Conservation (phyloP, 2,797 vertebrate species). For the Sebastes trivittatus region DNA sequence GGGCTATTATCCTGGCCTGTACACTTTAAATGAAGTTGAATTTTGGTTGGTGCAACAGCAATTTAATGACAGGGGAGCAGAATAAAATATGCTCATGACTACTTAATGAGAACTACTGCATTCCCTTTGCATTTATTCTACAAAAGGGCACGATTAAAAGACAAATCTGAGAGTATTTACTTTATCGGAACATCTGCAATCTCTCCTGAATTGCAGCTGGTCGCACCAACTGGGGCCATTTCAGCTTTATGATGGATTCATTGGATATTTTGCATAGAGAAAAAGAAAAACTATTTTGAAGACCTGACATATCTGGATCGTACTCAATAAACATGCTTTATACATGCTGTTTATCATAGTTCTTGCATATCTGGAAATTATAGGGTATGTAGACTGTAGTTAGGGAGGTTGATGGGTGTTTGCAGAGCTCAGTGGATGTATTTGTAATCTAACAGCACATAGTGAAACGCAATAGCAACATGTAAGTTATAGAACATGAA, state of each 20-base stretch:
- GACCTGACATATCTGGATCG: neutral
- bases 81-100: conserved; percentile 1
- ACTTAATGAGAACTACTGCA: neutral
- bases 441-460: neutral
- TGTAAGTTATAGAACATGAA: neutral
- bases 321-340: conserved; percentile 25
- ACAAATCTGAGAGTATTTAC: neutral
- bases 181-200: neutral
- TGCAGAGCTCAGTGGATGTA: neutral
- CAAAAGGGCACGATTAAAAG: neutral
- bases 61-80: conserved; percentile 3
- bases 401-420: neutral
- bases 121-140: neutral
- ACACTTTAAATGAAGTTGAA: conserved; percentile 4
- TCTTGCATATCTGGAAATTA: conserved; percentile 13
- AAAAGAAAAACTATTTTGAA: neutral
- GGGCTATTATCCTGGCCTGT: conserved; percentile 6
- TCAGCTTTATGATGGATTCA: neutral
- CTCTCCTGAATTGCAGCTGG: neutral
- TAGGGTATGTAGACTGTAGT: neutral
- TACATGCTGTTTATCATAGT: neutral
- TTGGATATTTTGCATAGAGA: neutral
- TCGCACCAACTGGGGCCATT: neutral
- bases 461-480: conserved; percentile 6
- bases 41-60: neutral